phyloP scores from a whole-genome alignment of 2,888 invertebrate species.

The Thumatha senex region DNA sequence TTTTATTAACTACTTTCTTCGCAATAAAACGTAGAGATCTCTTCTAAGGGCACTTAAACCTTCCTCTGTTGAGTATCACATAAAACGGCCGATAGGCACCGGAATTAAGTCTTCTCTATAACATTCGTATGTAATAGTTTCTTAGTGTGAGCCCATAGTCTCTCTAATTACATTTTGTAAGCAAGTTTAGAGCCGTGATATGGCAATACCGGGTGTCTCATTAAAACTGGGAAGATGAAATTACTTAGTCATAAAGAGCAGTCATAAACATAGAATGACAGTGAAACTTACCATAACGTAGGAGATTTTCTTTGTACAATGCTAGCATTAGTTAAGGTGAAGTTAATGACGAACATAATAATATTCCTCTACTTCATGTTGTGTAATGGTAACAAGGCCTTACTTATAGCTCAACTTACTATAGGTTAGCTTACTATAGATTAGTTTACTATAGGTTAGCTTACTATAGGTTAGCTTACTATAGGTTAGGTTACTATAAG shows the following conservation, averaged over 20 bases:
- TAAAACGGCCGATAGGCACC: conserved; percentile 47
- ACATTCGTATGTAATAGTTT: conserved; percentile 42
- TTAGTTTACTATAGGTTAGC: no score
- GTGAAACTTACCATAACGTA: background rate
- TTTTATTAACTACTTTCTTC: conserved; percentile 44
- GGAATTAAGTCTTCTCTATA: conserved; percentile 49
- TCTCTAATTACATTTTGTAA: conserved; percentile 28
- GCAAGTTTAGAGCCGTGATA: conserved; percentile 16
- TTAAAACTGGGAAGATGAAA: background rate
- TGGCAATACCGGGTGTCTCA: conserved; percentile 1
- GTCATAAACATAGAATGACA: background rate
- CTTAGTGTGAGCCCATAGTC: conserved; percentile 19
- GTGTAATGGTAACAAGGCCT: no score
- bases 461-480: no score
- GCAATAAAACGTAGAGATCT: conserved; percentile 42
- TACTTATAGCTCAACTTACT: no score
- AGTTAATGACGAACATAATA: no score
- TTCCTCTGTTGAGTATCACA: conserved; percentile 47
- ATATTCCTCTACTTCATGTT: no score
- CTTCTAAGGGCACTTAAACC: conserved; percentile 40
- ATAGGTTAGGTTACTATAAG: no score
- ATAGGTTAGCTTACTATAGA: no score
- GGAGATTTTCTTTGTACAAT: background rate
- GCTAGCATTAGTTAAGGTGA: no score
- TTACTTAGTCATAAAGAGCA: background rate